phyloP scores from a whole-genome alignment of 1,140 invertebrate genomes.

The Sitophilus oryzae region DNA sequence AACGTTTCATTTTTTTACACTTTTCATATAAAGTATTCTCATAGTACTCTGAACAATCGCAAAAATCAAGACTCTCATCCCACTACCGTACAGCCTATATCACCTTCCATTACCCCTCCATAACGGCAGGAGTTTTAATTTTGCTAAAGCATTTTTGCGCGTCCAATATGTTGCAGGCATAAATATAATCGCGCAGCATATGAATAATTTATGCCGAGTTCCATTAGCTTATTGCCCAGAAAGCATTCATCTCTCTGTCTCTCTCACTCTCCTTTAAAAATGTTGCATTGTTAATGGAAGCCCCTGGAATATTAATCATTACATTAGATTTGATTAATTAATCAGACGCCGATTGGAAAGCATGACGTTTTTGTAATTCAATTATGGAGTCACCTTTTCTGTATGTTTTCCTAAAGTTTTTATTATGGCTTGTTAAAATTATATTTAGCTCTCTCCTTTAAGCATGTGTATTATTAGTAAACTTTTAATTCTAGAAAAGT shows the following conservation, averaged over 20 bases:
- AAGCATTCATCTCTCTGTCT: not conserved
- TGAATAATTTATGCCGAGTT: constrained; percentile 15
- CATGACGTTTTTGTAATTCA: too few relatives aligned
- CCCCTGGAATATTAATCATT: constrained; percentile 15
- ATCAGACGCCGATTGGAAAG: not conserved
- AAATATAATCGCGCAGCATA: constrained; percentile 15
- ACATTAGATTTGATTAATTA: constrained; percentile 18
- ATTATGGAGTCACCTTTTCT: too few relatives aligned
- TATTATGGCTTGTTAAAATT: too few relatives aligned
- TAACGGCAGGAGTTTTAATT: constrained; percentile 2
- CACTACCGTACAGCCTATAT: too few relatives aligned
- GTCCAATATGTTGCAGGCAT: constrained; percentile 12
- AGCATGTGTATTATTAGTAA: too few relatives aligned
- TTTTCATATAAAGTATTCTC: too few relatives aligned
- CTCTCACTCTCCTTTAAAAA: constrained; percentile 13
- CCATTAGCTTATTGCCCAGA: constrained; percentile 18
- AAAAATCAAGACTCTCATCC: too few relatives aligned
- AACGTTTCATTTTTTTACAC: too few relatives aligned
- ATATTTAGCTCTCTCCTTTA: too few relatives aligned
- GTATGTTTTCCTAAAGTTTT: too few relatives aligned
- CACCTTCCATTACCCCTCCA: not conserved
- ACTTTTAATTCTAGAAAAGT: too few relatives aligned
- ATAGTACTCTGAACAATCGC: too few relatives aligned
- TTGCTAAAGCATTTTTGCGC: constrained; percentile 11
- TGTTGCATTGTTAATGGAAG: constrained; percentile 14